Conservation (phyloP, 92 coral and sea anemone genomes). For the Parazoanthus swiftii region DNA sequence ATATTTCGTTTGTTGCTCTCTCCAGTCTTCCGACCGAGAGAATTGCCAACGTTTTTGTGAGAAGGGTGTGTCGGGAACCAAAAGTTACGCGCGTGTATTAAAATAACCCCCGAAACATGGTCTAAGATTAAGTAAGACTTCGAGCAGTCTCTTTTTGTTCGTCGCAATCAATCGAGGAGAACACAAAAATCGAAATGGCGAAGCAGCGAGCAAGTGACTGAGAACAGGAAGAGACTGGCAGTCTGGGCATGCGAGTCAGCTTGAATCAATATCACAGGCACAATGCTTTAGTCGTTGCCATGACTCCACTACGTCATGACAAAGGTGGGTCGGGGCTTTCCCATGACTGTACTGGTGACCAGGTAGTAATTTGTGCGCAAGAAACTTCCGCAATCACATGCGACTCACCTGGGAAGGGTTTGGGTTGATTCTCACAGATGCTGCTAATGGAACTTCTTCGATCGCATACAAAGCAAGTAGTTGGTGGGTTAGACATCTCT, state of each 20-base stretch:
- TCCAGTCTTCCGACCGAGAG: too few species aligned
- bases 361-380: background rate
- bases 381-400: slow-evolving; percentile 21
- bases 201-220: too few species aligned
- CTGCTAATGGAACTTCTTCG: slow-evolving; percentile 14
- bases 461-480: slow-evolving; percentile 10
- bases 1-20: too few species aligned
- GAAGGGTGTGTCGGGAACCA: background rate
- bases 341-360: background rate
- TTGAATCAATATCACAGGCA: background rate
- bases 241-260: too few species aligned
- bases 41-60: too few species aligned
- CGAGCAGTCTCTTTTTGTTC: too few species aligned
- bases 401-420: background rate
- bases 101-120: too few species aligned
- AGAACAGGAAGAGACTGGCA: too few species aligned
- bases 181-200: too few species aligned
- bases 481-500: slow-evolving; percentile 18
- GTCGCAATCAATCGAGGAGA: too few species aligned
- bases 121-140: too few species aligned
- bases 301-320: slow-evolving; percentile 24
- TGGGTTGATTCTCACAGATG: background rate
- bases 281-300: background rate
- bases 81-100: too few species aligned
- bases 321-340: slow-evolving; percentile 27